These are phyloP conservation scores for Microtus pennsylvanicus DNA, from an alignment of 2,113 vertebrate genomes.

Conservation along the genomic window DNA sequence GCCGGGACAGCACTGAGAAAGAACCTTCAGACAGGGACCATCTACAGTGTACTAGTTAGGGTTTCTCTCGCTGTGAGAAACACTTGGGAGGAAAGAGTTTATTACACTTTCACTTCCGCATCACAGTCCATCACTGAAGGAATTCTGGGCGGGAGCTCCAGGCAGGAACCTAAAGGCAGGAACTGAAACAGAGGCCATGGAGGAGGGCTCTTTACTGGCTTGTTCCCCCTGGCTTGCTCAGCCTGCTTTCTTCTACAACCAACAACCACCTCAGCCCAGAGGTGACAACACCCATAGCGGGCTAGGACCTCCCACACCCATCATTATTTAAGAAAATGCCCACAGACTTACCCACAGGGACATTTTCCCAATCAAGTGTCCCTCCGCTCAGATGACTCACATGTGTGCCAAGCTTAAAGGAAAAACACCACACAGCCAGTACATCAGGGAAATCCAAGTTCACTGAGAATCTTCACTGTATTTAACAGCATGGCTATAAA, in stretches of 20 bases:
- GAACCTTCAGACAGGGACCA: background rate
- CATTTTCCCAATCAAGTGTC: background rate
- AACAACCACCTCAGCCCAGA: background rate
- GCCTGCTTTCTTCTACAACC: background rate
- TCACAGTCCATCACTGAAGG: background rate
- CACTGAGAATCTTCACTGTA: background rate
- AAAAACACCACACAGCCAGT: background rate
- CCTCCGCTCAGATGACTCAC: background rate
- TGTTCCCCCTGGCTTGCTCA: background rate
- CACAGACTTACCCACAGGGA: background rate
- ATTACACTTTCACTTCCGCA: background rate
- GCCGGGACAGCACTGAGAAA: background rate
- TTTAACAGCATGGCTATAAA: conserved; percentile 21
- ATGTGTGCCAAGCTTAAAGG: background rate
- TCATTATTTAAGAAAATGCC: background rate
- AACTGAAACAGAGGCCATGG: background rate
- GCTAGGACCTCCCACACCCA: background rate
- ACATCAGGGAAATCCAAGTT: background rate
- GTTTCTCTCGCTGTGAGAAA: background rate
- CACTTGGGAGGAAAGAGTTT: background rate
- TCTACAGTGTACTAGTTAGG: background rate
- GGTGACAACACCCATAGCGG: background rate
- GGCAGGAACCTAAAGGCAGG: background rate
- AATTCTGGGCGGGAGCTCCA: background rate
- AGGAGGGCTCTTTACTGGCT: too few species aligned